Base-by-base conservation (phyloP, 1,140 invertebrate species). In the Aphelinus certus region DNA sequence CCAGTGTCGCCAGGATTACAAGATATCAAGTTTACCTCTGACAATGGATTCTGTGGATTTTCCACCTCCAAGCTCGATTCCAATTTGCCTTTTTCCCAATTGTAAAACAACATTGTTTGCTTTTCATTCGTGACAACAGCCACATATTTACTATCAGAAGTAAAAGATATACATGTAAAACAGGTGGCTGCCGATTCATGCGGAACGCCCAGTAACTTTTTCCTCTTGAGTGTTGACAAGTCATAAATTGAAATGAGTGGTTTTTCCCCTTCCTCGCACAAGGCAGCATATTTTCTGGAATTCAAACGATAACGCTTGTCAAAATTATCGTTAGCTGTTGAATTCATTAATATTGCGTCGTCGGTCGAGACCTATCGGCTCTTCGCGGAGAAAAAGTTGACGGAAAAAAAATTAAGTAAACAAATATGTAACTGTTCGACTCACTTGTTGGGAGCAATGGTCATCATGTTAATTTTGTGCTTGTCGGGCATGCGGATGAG, bases 51-150 rank as follows among this genome's bases (percentile, higher is more conserved):
- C 78, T 91, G 91, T 0, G 89, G 85, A 84, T 91, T 92, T 77
- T 92, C 90, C 60, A 93, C 89, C 84, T 93, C 94, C 1, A 91
- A 90, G 65, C 90, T 91, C 67, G 93, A 94, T 79, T 95, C 92
- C 1, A 96, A 89, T 85, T 94, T 95, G 1, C 92, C 92, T 84
- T 93, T 95, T 79, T 96, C 95, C 92, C 94, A 95, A 80, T 93
- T 93, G 85, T 94, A 97, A 83, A 92, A 93, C 66, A 95, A 89
- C 83, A 96, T 89, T 45, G 90, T 92, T 90, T 92, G 96, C 81
- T 96, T 95, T 77, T 92, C 91, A 7, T 93, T 94, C 1, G 93
- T 93, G 48, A 96, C 91, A 0, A 92, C 93, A 46, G 94, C 91
- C 9, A 97, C 83, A 82, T 93, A 92, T 83, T 93, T 94, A 9